phyloP scores from a whole-genome alignment of 2,888 invertebrate species.

The Alitta virens region DNA sequence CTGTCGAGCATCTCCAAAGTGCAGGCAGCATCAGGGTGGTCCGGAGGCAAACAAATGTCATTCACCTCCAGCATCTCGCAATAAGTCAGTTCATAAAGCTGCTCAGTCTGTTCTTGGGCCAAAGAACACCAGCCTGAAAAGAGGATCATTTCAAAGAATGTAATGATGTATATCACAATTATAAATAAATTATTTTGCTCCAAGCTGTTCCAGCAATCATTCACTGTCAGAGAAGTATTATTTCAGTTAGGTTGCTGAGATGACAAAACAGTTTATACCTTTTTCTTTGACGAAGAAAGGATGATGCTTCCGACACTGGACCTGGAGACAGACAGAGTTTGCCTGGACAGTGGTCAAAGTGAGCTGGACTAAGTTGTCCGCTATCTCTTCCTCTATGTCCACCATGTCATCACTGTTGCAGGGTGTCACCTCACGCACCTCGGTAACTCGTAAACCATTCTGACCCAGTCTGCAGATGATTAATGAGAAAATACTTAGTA shows the following conservation, averaged over 20 bases:
- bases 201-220: too few species aligned
- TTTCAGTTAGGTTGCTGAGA: too few species aligned
- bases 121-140: neutral
- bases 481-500: too few species aligned
- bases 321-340: too few species aligned
- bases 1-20: slow-evolving; percentile 41
- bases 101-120: neutral
- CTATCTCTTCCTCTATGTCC: neutral
- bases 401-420: neutral
- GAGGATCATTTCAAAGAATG: neutral
- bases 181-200: too few species aligned
- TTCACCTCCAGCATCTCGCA: slow-evolving; percentile 54
- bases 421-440: slow-evolving; percentile 2
- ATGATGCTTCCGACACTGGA: slow-evolving; percentile 37
- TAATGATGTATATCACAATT: too few species aligned
- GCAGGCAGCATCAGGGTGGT: slow-evolving; percentile 40
- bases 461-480: neutral
- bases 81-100: neutral
- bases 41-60: slow-evolving; percentile 55
- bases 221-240: too few species aligned
- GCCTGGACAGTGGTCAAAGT: slow-evolving; percentile 29
- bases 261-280: too few species aligned
- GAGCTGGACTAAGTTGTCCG: slow-evolving; percentile 15
- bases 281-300: slow-evolving; percentile 56
- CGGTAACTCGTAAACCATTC: slow-evolving; percentile 7